A percentile compares a stretch with the other conserved stretches of the same genome.
These are phyloP conservation scores for Coreius guichenoti DNA, from an alignment of 2,797 vertebrate genomes.

Conservation along the genomic window DNA sequence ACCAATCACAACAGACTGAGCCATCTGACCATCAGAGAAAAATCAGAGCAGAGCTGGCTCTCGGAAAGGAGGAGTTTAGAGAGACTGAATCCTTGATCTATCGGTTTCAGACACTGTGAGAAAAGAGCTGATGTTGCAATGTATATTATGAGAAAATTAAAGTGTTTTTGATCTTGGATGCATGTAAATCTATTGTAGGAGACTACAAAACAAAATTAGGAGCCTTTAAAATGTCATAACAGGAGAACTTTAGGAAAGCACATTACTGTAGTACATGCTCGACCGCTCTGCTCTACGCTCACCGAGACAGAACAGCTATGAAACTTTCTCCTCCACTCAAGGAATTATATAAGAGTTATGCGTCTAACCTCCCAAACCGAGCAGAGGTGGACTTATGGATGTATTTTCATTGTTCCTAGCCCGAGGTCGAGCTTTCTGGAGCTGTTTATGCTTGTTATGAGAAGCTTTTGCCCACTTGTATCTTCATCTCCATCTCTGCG, in stretches of 20 bases:
- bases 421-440: slow-evolving; percentile 3
- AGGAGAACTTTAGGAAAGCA: not conserved
- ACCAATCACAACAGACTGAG: no score
- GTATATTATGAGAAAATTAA: not conserved
- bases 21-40: no score
- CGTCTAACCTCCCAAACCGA: not conserved
- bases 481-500: slow-evolving; percentile 36
- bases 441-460: slow-evolving; percentile 36
- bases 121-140: no score
- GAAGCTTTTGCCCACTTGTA: slow-evolving; percentile 28
- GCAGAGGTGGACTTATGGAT: not conserved
- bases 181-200: not conserved
- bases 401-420: slow-evolving; percentile 15
- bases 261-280: not conserved
- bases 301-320: not conserved
- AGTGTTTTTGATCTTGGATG: not conserved
- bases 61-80: not conserved
- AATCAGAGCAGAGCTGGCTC: no score
- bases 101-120: not conserved
- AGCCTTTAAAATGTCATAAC: not conserved
- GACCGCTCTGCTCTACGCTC: not conserved
- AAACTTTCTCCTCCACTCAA: slow-evolving; percentile 12
- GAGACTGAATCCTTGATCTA: not conserved
- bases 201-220: not conserved
- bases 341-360: not conserved